phyloP scores from a whole-genome alignment of 2,113 vertebrate genomes.

The Alces alces region DNA sequence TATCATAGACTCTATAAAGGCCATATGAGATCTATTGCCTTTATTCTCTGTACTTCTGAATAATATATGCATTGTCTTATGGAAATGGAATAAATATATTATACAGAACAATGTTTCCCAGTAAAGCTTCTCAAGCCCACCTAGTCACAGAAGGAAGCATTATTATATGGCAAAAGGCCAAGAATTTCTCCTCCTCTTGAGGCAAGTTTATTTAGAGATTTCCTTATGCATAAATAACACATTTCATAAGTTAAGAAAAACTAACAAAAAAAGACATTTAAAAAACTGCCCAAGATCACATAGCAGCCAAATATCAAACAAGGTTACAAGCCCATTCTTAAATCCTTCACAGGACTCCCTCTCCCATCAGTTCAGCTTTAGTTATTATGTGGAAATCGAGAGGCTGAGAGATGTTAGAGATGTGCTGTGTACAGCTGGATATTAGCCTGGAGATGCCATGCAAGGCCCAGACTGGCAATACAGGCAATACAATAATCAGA shows the following conservation, averaged over 20 bases:
- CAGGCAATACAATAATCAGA: not conserved
- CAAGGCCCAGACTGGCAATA: not conserved
- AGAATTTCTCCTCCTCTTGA: not conserved
- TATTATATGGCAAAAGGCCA: not conserved
- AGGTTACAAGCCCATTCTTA: not conserved
- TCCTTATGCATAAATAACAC: not conserved
- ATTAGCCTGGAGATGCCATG: not conserved
- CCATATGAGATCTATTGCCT: not conserved
- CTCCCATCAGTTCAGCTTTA: not conserved
- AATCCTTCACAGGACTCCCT: not conserved
- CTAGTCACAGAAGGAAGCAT: not conserved
- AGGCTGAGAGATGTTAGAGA: not conserved
- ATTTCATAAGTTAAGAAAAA: slow-evolving; percentile 6
- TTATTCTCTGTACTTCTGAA: not conserved
- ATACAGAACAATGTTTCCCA: not conserved
- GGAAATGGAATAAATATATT: not conserved
- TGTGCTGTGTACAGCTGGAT: not conserved
- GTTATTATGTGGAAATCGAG: not conserved
- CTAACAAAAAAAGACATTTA: not conserved
- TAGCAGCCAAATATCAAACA: not conserved
- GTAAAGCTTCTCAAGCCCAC: not conserved
- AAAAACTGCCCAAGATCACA: not conserved
- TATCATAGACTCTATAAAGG: not conserved
- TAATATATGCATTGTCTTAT: not conserved
- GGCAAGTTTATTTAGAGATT: not conserved